phyloP scores from a whole-genome alignment of 2,888 invertebrate genomes.

The Cryptus viduatorius region DNA sequence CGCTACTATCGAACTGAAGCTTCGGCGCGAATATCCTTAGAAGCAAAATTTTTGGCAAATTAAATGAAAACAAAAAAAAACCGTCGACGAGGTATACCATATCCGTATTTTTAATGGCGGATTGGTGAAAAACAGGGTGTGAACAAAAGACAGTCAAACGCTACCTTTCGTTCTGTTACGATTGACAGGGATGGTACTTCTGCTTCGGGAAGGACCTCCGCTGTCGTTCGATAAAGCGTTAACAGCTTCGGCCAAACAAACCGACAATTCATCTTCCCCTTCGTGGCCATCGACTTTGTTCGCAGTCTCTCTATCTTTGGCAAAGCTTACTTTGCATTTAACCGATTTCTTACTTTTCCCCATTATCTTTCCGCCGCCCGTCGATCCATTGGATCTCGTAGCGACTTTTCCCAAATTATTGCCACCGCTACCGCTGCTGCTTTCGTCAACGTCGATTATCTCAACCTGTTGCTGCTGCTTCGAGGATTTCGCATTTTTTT shows the following conservation, averaged over 20 bases:
- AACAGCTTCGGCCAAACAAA: constrained; percentile 83
- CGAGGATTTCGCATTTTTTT: constrained; percentile 17
- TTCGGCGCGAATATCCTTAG: too few species aligned
- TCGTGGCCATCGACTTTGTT: constrained; percentile 69
- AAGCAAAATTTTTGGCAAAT: too few species aligned
- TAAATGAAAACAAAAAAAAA: too few species aligned
- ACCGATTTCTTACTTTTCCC: constrained; percentile 77
- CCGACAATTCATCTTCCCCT: constrained; percentile 81
- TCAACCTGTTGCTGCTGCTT: constrained; percentile 58
- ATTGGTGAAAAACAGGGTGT: background rate
- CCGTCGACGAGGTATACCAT: too few species aligned
- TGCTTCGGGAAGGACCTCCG: constrained; percentile 64
- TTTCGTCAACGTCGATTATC: constrained; percentile 69
- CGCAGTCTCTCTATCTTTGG: constrained; percentile 70
- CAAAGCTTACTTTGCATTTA: constrained; percentile 77
- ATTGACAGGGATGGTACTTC: constrained; percentile 66
- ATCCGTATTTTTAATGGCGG: too few species aligned
- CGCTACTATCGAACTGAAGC: too few species aligned
- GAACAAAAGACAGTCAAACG: constrained; percentile 47
- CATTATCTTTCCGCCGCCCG: constrained; percentile 70
- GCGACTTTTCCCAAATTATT: constrained; percentile 67
- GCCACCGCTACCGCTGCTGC: constrained; percentile 66
- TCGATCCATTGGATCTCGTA: constrained; percentile 67
- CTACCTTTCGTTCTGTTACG: constrained; percentile 67
- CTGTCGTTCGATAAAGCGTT: constrained; percentile 81